Conservation (phyloP, 2,797 vertebrate species). For the Gallinago solitaria region DNA sequence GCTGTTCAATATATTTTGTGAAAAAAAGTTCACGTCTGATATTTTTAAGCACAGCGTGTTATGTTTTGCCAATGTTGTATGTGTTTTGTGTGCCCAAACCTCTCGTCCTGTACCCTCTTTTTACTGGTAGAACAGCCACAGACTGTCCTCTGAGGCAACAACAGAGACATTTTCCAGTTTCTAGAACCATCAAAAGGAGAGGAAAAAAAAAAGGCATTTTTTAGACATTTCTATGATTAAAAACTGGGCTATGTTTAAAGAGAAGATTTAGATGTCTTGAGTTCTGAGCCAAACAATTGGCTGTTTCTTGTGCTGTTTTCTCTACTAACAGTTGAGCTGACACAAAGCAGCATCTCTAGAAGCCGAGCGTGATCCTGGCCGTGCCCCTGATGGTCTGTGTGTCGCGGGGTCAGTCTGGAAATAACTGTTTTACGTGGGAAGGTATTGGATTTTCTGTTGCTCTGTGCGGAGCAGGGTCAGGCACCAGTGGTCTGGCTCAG, state of each 20-base stretch:
- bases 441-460: conserved; percentile 28
- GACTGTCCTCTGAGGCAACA: not conserved
- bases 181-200: not conserved
- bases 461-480: not conserved
- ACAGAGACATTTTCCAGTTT: not conserved
- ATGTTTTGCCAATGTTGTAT: conserved; percentile 55
- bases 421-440: not conserved
- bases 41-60: conserved; percentile 37
- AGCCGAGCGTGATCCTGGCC: not conserved
- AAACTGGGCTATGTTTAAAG: conserved; percentile 36
- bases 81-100: conserved; percentile 59
- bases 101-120: conserved; percentile 1
- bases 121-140: conserved; percentile 3
- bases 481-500: not conserved
- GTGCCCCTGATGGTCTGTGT: not conserved
- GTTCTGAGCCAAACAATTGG: not conserved
- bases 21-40: conserved; percentile 43
- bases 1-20: conserved; percentile 39
- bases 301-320: conserved; percentile 37
- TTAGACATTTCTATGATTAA: conserved; percentile 40
- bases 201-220: not conserved
- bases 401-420: conserved; percentile 8
- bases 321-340: not conserved
- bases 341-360: not conserved
- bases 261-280: conserved; percentile 23